Base-by-base conservation (phyloP, 1,140 invertebrate genomes). In the Reticulitermes speratus region DNA sequence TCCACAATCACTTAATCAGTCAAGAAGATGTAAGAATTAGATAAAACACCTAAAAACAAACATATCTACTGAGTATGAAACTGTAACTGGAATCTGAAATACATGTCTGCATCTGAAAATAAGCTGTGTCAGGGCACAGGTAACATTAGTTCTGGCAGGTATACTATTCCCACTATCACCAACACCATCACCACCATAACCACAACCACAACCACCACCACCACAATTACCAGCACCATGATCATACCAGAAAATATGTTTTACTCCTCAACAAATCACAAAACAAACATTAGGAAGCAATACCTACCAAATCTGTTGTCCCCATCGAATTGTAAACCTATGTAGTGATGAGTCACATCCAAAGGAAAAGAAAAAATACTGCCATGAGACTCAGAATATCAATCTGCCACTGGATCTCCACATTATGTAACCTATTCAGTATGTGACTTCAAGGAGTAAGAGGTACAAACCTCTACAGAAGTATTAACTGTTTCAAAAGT, bases 291-390 rank as follows among this genome's bases (percentile, higher is more conserved):
- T 30, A 75, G 65, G 65, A 75, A 75, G 65, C 65, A 87, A 86
- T 92, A 93, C 91, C 89, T 91, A 93, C 91, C 91, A 90, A 91
- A 89, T 90, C 89, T 89, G 91, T 93, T 89, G 92, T 91, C 89
- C 94, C 93, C 90, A 93, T 92, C 88, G 92, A 94, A 92, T 94
- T 93, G 92, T 94, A 94, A 89, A 93, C 91, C 92, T 94, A 90
- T 86, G 87, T 87, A 86, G 87, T 87, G 83, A 88, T 89, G 65
- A 75, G 65, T 75, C 65, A 75, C 65, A 75, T 75, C 65, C 65
- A 89, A 89, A 89, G 88, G 87, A 89, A 82, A 83, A 86, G 86
- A 87, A 88, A 87, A 87, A 86, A 86, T 84, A 86, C 86, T 82
- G 85, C 82, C 83, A 85, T 69, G 86, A 88, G 85, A 87, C 32